These are phyloP conservation scores for Alosa sapidissima DNA, from an alignment of 2,797 vertebrate genomes.

Conservation along the genomic window DNA sequence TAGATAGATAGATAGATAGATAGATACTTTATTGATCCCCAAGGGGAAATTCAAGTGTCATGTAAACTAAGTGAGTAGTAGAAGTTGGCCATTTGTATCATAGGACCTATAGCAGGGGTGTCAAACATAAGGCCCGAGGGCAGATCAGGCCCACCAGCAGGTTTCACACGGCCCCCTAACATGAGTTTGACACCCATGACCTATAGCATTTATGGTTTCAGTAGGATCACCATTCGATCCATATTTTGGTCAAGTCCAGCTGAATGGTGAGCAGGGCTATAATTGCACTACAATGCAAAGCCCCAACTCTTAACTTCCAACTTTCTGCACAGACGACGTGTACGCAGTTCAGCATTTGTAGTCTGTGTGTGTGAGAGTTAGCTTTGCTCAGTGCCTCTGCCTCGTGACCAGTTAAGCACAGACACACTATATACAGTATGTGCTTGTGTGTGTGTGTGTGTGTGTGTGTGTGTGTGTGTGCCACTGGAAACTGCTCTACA, in stretches of 20 bases:
- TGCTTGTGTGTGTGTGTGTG: conserved; percentile 28
- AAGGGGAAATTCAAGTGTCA: too few relatives aligned
- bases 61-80: too few relatives aligned
- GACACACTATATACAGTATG: not conserved
- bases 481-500: conserved; percentile 27
- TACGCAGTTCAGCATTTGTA: not conserved
- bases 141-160: too few relatives aligned
- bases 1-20: too few relatives aligned
- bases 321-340: not conserved
- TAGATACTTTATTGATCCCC: too few relatives aligned
- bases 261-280: not conserved
- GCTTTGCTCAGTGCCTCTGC: not conserved
- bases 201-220: not conserved
- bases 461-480: conserved; percentile 36
- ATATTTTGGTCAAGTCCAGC: not conserved
- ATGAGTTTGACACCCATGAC: not conserved
- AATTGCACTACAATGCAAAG: not conserved
- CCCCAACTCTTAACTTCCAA: not conserved
- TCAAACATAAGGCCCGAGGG: too few relatives aligned
- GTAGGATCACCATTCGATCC: not conserved
- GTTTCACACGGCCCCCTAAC: too few relatives aligned
- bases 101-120: not conserved
- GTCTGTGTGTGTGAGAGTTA: conserved; percentile 27
- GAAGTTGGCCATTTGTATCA: not conserved
- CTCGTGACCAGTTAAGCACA: not conserved